phyloP scores from a whole-genome alignment of 2,888 invertebrate genomes.

The Drosophila vallismaia region DNA sequence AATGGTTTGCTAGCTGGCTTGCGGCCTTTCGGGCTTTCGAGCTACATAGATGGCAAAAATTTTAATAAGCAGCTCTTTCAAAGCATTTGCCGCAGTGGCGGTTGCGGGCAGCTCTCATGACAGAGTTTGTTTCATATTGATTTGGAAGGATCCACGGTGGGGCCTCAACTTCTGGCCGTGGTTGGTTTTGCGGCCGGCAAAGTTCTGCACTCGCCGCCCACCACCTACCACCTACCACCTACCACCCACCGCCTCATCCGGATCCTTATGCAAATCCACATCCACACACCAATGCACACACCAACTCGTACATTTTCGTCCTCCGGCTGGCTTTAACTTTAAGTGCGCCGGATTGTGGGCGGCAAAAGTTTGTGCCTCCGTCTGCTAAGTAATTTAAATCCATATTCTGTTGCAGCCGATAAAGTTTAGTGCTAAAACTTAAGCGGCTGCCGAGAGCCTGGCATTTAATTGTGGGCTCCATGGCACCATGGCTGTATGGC shows the following conservation, averaged over 20 bases:
- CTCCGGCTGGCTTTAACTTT: conserved; percentile 32
- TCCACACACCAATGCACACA: conserved; percentile 7
- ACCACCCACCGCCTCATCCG: not conserved
- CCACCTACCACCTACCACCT: not conserved
- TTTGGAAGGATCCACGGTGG: conserved; percentile 43
- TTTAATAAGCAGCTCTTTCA: conserved; percentile 76
- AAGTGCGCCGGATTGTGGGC: conserved; percentile 27
- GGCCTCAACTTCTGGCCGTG: conserved; percentile 66
- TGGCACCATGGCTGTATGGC: not conserved
- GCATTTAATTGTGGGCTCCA: conserved; percentile 71
- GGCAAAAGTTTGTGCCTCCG: conserved; percentile 28
- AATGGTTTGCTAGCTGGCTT: conserved; percentile 22
- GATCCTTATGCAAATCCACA: not conserved
- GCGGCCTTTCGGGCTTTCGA: conserved; percentile 13
- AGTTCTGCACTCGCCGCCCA: conserved; percentile 47
- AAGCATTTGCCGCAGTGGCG: conserved; percentile 67
- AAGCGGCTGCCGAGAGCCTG: conserved; percentile 56
- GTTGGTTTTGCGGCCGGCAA: conserved; percentile 62
- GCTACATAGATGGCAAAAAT: conserved; percentile 54
- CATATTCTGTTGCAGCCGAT: conserved; percentile 56
- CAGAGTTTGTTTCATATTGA: conserved; percentile 41
- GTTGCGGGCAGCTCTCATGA: conserved; percentile 26
- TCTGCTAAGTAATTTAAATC: conserved; percentile 72
- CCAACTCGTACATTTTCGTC: not conserved
- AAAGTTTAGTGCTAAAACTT: conserved; percentile 75